phyloP scores from a whole-genome alignment of 2,113 vertebrate species.

The Vimba vimba region DNA sequence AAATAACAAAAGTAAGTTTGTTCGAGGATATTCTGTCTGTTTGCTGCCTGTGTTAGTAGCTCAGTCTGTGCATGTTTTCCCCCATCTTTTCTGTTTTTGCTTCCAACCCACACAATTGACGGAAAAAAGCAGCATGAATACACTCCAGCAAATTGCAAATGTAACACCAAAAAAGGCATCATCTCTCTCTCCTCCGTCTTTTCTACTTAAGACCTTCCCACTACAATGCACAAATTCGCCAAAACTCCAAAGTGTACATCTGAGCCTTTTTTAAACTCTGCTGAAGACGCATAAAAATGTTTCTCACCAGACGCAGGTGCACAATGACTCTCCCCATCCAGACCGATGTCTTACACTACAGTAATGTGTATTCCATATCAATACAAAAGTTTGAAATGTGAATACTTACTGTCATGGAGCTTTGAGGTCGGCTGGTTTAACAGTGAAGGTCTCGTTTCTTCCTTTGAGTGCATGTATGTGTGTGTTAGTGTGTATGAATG shows the following conservation, averaged over 20 bases:
- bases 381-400: conserved; percentile 23
- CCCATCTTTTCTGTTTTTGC: neutral
- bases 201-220: conserved; percentile 41
- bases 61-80: conserved; percentile 27
- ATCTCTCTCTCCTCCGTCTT: conserved; percentile 34
- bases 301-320: conserved; percentile 9
- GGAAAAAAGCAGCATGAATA: conserved; percentile 17
- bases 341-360: conserved; percentile 31
- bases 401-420: conserved; percentile 40
- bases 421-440: conserved; percentile 38
- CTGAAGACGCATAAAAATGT: neutral
- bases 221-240: conserved; percentile 33
- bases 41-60: conserved; percentile 5
- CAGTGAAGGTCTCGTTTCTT: conserved; percentile 42
- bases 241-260: conserved; percentile 18
- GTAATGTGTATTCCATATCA: neutral
- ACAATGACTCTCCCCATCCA: conserved; percentile 34
- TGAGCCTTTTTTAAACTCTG: conserved; percentile 32
- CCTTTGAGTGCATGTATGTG: conserved; percentile 44
- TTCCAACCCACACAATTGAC: conserved; percentile 54
- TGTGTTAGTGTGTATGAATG: neutral
- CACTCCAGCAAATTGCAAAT: conserved; percentile 9
- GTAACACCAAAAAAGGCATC: conserved; percentile 34
- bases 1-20: neutral
- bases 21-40: conserved; percentile 3